phyloP scores from a whole-genome alignment of 2,888 invertebrate species.

The Diplazon laetatorius region DNA sequence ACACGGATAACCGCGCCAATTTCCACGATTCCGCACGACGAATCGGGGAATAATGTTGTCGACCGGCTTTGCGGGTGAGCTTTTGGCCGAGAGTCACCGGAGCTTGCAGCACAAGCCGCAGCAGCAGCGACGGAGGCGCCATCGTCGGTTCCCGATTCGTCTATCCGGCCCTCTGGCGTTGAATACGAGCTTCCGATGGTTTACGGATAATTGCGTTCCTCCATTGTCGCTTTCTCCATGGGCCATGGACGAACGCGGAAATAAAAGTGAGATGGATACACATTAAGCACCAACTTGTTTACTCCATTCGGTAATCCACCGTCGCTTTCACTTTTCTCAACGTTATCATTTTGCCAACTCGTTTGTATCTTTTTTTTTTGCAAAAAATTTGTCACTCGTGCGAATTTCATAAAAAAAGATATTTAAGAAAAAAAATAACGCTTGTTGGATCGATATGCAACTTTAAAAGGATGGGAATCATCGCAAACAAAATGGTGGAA shows the following conservation, averaged over 20 bases:
- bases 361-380: background rate
- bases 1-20: background rate
- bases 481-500: no score
- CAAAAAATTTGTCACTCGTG: no score
- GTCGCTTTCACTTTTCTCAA: background rate
- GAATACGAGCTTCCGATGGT: conserved; percentile 16
- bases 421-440: no score
- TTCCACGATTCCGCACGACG: background rate
- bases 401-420: no score
- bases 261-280: conserved; percentile 5
- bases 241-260: background rate
- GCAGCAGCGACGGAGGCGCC: no score
- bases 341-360: background rate
- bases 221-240: conserved; percentile 3
- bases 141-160: no score
- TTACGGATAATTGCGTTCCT: conserved; percentile 41
- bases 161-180: background rate
- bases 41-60: no score
- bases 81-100: background rate
- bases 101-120: background rate
- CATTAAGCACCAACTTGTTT: conserved; percentile 22
- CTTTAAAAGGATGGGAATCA: no score
- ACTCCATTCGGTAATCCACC: background rate
- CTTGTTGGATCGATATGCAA: no score
- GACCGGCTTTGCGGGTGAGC: background rate